Evolutionary conservation across 1,140 invertebrate species (phyloP).

Genomic region (Listronotus oregonensis): DNA sequence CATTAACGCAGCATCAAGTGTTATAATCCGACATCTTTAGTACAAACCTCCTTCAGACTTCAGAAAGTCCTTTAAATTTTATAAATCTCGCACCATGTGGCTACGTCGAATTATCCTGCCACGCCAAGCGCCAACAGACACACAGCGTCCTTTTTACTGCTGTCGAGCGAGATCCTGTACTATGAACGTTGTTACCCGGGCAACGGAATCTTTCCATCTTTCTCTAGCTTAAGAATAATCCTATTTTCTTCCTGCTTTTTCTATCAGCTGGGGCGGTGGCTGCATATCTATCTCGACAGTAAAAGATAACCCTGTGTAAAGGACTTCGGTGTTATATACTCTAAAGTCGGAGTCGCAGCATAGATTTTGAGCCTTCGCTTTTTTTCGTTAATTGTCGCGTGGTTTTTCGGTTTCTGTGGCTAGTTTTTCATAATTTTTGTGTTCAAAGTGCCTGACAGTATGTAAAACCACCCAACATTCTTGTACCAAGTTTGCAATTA

Average conservation of each 20-base stretch:
- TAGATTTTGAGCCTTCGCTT: no score
- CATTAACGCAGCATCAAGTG: no score
- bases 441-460: no score
- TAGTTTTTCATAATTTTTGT: no score
- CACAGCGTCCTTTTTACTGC: slow-evolving; percentile 13
- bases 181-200: slow-evolving; percentile 20
- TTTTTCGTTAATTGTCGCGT: no score
- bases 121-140: slow-evolving; percentile 23
- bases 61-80: background rate
- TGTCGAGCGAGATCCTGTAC: slow-evolving; percentile 7
- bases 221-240: background rate
- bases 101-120: slow-evolving; percentile 14
- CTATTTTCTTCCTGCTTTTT: slow-evolving; percentile 12
- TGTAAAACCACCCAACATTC: no score
- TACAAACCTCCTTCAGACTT: no score
- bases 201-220: slow-evolving; percentile 24
- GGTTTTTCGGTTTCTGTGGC: no score
- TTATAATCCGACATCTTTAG: no score
- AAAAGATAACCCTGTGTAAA: slow-evolving; percentile 18
- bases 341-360: background rate
- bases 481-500: no score
- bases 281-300: slow-evolving; percentile 18
- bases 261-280: slow-evolving; percentile 32
- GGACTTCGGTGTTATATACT: slow-evolving; percentile 6
- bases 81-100: slow-evolving; percentile 9